phyloP scores from a whole-genome alignment of 2,113 vertebrate species.

The Rafetus swinhoei region DNA sequence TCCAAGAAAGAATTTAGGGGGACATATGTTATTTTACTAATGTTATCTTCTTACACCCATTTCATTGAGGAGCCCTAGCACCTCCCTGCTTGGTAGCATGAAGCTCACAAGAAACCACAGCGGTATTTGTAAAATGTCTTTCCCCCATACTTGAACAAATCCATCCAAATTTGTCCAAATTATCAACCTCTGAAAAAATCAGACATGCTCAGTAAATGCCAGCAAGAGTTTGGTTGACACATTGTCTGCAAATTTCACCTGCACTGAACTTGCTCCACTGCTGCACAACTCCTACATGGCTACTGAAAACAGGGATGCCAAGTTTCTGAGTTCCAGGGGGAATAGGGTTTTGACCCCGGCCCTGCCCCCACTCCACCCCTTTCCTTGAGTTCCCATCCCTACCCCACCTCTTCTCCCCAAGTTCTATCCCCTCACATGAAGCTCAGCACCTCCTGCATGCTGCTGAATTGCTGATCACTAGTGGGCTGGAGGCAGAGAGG shows the following conservation, averaged over 20 bases:
- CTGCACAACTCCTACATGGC: not conserved
- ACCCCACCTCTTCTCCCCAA: too few relatives aligned
- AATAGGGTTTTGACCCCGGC: too few relatives aligned
- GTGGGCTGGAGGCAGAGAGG: too few relatives aligned
- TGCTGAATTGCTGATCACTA: too few relatives aligned
- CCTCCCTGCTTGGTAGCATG: not conserved
- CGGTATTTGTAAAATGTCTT: not conserved
- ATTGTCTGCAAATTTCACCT: not conserved
- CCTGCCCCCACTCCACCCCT: too few relatives aligned
- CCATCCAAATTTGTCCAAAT: not conserved
- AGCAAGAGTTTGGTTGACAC: not conserved
- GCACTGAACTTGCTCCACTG: not conserved
- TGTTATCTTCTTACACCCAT: not conserved
- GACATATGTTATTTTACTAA: not conserved
- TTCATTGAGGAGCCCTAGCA: not conserved
- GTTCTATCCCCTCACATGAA: too few relatives aligned
- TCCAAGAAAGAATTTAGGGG: not conserved
- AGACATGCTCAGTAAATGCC: not conserved
- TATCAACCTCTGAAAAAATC: not conserved
- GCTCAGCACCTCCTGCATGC: too few relatives aligned
- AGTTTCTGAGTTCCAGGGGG: too few relatives aligned
- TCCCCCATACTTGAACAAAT: not conserved
- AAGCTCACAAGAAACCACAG: not conserved
- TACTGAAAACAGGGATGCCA: too few relatives aligned
- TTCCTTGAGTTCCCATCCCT: too few relatives aligned